Base-by-base conservation (phyloP, 2,797 vertebrate genomes). In the Falco cherrug region DNA sequence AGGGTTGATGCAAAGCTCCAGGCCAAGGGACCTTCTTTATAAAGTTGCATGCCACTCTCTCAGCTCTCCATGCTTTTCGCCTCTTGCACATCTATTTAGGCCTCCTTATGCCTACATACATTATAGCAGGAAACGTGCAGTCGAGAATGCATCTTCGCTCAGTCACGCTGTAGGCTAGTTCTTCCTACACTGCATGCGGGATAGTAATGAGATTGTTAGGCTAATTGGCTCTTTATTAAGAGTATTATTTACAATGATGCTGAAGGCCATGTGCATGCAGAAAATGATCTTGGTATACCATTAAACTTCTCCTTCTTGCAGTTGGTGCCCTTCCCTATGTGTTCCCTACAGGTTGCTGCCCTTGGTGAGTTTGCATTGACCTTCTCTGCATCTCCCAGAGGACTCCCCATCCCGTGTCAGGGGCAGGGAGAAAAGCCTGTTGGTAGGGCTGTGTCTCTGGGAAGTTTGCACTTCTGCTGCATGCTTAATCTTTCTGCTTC, bases 181-280 rank as follows among this genome's bases (percentile, higher is more conserved):
- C 88, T 90, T 92, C 68, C 60, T 79, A 48, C 45, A 8, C 53
- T 71, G 71, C 50, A 80, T 57, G 84, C 45, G 87, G 81, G 82
- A 64, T 87, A 75, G 68, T 89, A 95, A 94, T 75, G 65, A 92
- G 87, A 91, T 78, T 93, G 87, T 50, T 85, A 75, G 54, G 82
- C 71, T 96, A 94, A 96, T 78, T 93, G 84, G 71, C 87, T 96
- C 94, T 96, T 96, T 94, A 96, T 97, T 96, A 93, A 75, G 61
- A 81, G 50, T 84, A 95, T 95, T 96, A 96, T 96, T 96, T 96
- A 96, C 92, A 96, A 35, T 47, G 53, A 80, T 13, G 68, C 91
- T 92, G 82, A 94, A 87, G 89, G 84, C 89, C 73, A 59, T 28
- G 31, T 75, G 73, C 69, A 53, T 31, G n/a, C 71, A 93, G 89